phyloP scores from a whole-genome alignment of 64 coral and sea anemone genomes.

The Dendrophyllia cribrosa region DNA sequence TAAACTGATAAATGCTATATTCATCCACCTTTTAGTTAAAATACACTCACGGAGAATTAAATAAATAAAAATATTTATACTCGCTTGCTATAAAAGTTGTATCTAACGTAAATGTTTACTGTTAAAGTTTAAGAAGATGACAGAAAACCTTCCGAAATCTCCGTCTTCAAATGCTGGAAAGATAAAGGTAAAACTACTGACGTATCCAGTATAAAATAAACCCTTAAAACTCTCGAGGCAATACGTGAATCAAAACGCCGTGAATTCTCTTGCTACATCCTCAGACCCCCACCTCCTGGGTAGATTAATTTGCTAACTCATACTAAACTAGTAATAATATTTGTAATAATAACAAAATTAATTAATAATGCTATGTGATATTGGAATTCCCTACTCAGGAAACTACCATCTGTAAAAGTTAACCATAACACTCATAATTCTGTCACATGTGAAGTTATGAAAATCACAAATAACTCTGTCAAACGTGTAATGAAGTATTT shows the following conservation, averaged over 20 bases:
- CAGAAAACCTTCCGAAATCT: conserved; percentile 22
- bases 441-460: too few relatives aligned
- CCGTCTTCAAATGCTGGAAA: conserved; percentile 62
- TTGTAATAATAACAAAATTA: too few relatives aligned
- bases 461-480: too few relatives aligned
- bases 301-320: too few relatives aligned
- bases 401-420: too few relatives aligned
- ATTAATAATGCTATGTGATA: too few relatives aligned
- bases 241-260: neutral
- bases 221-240: neutral
- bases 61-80: too few relatives aligned
- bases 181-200: conserved; percentile 58
- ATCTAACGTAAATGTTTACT: conserved; percentile 3
- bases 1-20: neutral
- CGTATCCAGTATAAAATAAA: neutral
- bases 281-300: neutral
- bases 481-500: too few relatives aligned
- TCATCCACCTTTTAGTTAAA: neutral
- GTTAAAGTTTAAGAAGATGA: conserved; percentile 79
- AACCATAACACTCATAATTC: too few relatives aligned
- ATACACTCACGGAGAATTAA: neutral
- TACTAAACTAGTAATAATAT: too few relatives aligned
- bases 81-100: too few relatives aligned
- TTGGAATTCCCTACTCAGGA: too few relatives aligned
- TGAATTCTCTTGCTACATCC: neutral